Conservation (phyloP, 1,140 invertebrate genomes). For the Formica selysi region DNA sequence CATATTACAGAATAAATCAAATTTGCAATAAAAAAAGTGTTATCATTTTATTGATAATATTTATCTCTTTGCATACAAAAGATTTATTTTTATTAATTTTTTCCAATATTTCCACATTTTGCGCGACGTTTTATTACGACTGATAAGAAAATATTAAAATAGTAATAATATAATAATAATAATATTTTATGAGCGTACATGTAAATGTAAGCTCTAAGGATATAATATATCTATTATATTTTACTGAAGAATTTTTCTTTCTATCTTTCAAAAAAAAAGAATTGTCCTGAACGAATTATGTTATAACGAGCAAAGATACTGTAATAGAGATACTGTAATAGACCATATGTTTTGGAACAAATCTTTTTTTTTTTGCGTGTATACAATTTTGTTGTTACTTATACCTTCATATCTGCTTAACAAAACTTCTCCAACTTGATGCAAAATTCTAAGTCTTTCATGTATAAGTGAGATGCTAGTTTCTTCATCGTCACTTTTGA, state of each 20-base stretch:
- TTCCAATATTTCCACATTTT: too few species aligned
- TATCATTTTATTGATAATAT: too few species aligned
- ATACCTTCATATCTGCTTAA: conserved; percentile 92
- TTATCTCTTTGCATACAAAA: too few species aligned
- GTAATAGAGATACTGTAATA: background rate
- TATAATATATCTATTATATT: background rate
- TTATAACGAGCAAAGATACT: background rate
- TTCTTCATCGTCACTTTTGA: conserved; percentile 90
- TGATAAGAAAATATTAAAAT: too few species aligned
- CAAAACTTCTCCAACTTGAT: conserved; percentile 92
- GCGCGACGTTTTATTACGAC: too few species aligned
- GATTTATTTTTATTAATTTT: too few species aligned
- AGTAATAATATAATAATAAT: too few species aligned
- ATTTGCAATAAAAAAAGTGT: too few species aligned
- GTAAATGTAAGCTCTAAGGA: too few species aligned
- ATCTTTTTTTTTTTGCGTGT: background rate
- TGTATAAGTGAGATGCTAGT: conserved; percentile 90
- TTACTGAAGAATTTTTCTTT: background rate
- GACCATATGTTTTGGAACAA: background rate
- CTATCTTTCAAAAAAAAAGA: background rate
- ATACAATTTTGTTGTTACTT: background rate
- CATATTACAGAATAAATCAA: too few species aligned
- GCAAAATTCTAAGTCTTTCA: conserved; percentile 91
- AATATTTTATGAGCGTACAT: too few species aligned
- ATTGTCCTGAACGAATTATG: background rate